Percentiles rank a stretch among this genome's conserved stretches.
phyloP scores from a whole-genome alignment of 2,113 vertebrate genomes.

The Mungos mungo region DNA sequence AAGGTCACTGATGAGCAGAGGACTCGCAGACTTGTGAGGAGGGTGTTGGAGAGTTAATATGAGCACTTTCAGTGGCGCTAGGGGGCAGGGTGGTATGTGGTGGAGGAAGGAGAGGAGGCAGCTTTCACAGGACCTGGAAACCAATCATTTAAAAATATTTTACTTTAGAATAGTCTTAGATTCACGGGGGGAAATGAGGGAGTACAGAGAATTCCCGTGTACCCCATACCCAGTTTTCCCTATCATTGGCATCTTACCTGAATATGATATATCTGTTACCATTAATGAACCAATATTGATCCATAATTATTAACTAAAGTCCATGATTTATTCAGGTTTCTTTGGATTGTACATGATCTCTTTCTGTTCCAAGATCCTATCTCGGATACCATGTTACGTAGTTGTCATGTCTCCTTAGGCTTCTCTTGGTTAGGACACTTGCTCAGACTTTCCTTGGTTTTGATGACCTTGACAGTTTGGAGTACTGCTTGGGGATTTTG shows the following conservation, averaged over 20 bases:
- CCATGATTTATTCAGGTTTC: background rate
- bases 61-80: background rate
- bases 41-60: background rate
- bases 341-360: background rate
- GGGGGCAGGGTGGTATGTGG: background rate
- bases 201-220: background rate
- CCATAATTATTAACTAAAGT: background rate
- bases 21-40: rapidly evolving
- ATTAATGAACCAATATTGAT: background rate
- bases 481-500: background rate
- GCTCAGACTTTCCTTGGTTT: background rate
- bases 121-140: background rate
- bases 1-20: background rate
- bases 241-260: background rate
- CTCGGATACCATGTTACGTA: too few species aligned
- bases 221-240: background rate
- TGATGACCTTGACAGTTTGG: background rate
- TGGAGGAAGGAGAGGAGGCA: background rate
- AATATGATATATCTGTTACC: background rate
- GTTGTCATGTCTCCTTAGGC: rapidly evolving
- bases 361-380: background rate
- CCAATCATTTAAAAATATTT: background rate
- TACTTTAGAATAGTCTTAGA: background rate
- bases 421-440: background rate
- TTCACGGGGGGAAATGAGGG: background rate